Evolutionary conservation across 23 tunicate species (phyloP), one percentile per base, ranked within the genome.

Genomic region (Trididemnum miniatum): DNA sequence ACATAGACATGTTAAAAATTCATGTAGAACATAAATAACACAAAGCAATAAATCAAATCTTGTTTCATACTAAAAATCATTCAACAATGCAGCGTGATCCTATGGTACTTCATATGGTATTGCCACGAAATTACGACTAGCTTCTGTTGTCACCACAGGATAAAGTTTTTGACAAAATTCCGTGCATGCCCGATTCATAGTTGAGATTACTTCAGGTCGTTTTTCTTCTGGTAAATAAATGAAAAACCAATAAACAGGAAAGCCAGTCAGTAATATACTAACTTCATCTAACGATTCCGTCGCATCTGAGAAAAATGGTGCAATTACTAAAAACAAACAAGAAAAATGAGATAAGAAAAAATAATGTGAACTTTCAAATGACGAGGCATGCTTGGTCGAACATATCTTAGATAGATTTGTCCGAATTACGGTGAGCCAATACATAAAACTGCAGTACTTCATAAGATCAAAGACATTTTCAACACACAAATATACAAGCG

Each of bases 381-480:
- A 69, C 99, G 60, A 24, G 82, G 91, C 83, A 89, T 37, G 9
- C 89, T 80, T 1, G 99, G 99, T 40, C 81, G 37, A 44, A 51
- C 85, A 44, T 81, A 66, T 49, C 99, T 67, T 36, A 95, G 63
- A 63, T 82, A 85, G 0, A 95, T 78, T 71, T 95, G 99, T 0
- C 99, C 99, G 26, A 72, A 85, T 35, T 89, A 95, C 99, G 0
- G 99, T 86, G 22, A 95, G 87, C 99, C 99, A 95, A 59, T 95
- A 95, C 99, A 89, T 95, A 72, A 95, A 95, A 71, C 99, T 95
- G 83, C 89, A 95, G 72, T 89, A 95, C 72, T 95, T 89, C 49
- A 95, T 89, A 39, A 95, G 82, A 78, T 95, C 95, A 78, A 89
- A 95, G 1, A 95, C 91, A 78, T 95, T 71, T 50, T 77, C 85